Percentiles rank a stretch among this genome's conserved stretches.
phyloP scores from a whole-genome alignment of 2,113 vertebrate species.

The Chloroceryle aenea region DNA sequence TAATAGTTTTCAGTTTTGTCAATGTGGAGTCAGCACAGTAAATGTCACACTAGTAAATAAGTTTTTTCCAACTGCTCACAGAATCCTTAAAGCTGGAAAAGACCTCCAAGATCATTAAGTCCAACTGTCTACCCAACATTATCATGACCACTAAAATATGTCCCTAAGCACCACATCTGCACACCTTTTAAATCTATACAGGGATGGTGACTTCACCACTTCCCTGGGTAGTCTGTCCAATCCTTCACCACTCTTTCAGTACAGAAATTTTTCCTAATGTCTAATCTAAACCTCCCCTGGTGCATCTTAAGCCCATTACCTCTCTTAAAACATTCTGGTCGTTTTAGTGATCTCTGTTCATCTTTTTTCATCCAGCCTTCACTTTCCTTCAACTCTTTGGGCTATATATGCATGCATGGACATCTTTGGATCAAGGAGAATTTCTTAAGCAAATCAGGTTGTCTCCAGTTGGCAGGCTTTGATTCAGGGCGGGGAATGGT shows the following conservation, averaged over 20 bases:
- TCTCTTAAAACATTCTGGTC: not conserved
- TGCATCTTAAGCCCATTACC: no score
- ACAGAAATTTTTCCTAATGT: no score
- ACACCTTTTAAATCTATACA: no score
- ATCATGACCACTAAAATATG: no score
- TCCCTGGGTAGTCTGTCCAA: no score
- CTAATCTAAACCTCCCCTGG: no score
- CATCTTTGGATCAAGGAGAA: not conserved
- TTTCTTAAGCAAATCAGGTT: not conserved
- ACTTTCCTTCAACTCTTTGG: not conserved
- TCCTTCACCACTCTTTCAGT: no score
- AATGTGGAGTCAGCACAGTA: not conserved
- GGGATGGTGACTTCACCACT: no score
- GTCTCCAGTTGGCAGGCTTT: not conserved
- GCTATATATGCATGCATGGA: fast-evolving
- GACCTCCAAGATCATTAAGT: no score
- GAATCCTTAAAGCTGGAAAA: no score
- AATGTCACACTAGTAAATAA: not conserved
- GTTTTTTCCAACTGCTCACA: not conserved
- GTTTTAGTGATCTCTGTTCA: not conserved
- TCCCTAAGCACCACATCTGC: no score
- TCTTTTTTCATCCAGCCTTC: not conserved
- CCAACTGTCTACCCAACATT: no score
- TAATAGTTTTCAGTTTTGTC: not conserved
- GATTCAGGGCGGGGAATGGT: not conserved